Percentiles rank a stretch among this genome's conserved stretches.
Evolutionary conservation across 37 sponge, comb jelly and placozoan species (phyloP).

Genomic region (Amphimedon queenslandica): DNA sequence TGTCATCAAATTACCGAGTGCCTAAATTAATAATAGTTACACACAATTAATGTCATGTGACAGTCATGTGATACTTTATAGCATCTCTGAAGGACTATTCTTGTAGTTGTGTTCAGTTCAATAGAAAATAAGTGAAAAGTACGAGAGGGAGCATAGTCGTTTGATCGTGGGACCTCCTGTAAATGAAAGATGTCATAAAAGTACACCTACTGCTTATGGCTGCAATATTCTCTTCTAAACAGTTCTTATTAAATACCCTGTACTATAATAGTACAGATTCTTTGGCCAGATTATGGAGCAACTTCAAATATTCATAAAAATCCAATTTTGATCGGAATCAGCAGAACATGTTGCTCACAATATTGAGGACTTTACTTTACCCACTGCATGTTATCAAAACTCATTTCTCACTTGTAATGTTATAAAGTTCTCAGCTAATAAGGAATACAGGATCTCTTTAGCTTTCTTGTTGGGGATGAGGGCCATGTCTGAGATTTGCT

Average conservation of each 20-base stretch:
- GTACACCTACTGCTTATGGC: background rate
- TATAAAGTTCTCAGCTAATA: conserved; percentile 81
- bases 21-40: conserved; percentile 4
- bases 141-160: conserved; percentile 84
- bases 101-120: conserved; percentile 57
- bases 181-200: background rate
- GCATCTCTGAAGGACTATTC: conserved; percentile 67
- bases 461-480: conserved; percentile 90
- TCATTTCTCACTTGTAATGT: conserved; percentile 49
- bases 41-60: background rate
- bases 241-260: no score
- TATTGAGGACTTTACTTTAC: no score
- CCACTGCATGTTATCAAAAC: no score
- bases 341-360: no score
- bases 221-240: no score
- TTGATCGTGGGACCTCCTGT: conserved; percentile 85
- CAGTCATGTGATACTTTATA: conserved; percentile 37
- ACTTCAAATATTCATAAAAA: no score
- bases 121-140: conserved; percentile 92
- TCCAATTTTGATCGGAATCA: no score
- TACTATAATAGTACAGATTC: no score
- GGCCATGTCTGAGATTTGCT: conserved; percentile 89
- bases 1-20: conserved; percentile 60
- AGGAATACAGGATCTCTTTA: conserved; percentile 89
- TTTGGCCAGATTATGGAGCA: no score